Percentiles rank a stretch among this genome's conserved stretches.
phyloP scores from a whole-genome alignment of 2,888 invertebrate species.

The Sycophila texana region DNA sequence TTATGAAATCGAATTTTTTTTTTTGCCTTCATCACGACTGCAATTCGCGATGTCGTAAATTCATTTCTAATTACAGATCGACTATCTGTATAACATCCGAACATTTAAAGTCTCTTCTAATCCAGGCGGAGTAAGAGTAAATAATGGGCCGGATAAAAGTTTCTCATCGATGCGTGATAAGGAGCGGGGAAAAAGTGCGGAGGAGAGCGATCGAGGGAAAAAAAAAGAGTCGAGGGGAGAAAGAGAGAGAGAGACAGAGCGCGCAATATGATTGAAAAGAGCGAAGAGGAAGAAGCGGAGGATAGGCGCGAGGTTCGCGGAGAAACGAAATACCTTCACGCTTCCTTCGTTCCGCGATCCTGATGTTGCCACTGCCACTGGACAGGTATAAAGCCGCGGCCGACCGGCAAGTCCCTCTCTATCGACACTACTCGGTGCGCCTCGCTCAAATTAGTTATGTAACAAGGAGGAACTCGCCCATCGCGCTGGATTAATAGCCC shows the following conservation, averaged over 20 bases:
- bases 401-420: background rate
- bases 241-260: background rate
- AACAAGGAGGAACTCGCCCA: constrained; percentile 7
- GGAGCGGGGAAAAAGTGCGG: background rate
- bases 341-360: constrained; percentile 52
- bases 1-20: no score
- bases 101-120: background rate
- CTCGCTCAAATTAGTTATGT: constrained; percentile 40
- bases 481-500: constrained; percentile 18
- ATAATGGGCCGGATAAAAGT: no score
- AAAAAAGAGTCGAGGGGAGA: background rate
- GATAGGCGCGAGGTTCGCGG: constrained; percentile 6
- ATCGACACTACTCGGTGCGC: background rate
- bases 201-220: background rate
- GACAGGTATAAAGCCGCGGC: background rate
- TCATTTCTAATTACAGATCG: no score
- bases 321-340: constrained; percentile 54
- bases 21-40: no score
- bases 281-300: constrained; percentile 16
- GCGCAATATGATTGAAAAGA: constrained; percentile 14
- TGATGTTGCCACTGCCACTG: constrained; percentile 11
- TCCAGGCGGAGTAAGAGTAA: background rate
- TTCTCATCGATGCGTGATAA: background rate
- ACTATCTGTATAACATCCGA: no score
- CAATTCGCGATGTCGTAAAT: no score